These are phyloP conservation scores for Drosophila yakuba DNA, from an alignment of 1,140 invertebrate species.

Conservation along the genomic window DNA sequence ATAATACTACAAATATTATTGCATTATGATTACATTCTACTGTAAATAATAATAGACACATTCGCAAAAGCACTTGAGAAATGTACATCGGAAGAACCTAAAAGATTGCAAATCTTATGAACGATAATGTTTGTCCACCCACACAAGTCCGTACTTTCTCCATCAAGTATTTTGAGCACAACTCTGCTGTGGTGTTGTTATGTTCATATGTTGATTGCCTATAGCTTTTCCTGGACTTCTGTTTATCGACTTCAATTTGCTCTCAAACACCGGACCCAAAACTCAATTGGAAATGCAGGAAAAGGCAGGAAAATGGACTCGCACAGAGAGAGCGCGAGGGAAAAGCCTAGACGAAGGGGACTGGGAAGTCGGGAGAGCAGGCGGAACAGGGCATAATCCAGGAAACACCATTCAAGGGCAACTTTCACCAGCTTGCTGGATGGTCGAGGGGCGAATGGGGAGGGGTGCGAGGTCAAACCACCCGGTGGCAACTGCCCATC, in stretches of 20 bases:
- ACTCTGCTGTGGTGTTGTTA: slow-evolving; percentile 34
- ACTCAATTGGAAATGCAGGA: slow-evolving; percentile 60
- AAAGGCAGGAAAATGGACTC: slow-evolving; percentile 29
- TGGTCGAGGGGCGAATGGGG: slow-evolving; percentile 2
- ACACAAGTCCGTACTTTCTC: background rate
- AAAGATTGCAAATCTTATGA: slow-evolving; percentile 7
- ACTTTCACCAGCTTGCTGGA: slow-evolving; percentile 71
- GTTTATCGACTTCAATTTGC: slow-evolving; percentile 78
- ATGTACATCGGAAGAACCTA: background rate
- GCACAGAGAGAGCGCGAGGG: background rate
- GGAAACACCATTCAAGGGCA: slow-evolving; percentile 80
- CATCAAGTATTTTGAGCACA: no score
- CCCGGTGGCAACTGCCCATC: slow-evolving; percentile 49
- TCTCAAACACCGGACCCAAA: slow-evolving; percentile 57
- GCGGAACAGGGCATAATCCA: slow-evolving; percentile 61
- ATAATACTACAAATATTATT: no score
- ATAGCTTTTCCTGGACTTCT: slow-evolving; percentile 45
- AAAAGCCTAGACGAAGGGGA: slow-evolving; percentile 16
- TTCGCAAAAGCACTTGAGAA: background rate
- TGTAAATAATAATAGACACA: no score
- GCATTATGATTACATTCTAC: no score
- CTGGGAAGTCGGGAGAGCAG: slow-evolving; percentile 14
- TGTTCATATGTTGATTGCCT: slow-evolving; percentile 54
- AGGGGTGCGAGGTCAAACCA: slow-evolving; percentile 45
- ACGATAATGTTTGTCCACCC: slow-evolving; percentile 1